Conservation (phyloP, 2,113 vertebrate genomes). For the Suncus etruscus region DNA sequence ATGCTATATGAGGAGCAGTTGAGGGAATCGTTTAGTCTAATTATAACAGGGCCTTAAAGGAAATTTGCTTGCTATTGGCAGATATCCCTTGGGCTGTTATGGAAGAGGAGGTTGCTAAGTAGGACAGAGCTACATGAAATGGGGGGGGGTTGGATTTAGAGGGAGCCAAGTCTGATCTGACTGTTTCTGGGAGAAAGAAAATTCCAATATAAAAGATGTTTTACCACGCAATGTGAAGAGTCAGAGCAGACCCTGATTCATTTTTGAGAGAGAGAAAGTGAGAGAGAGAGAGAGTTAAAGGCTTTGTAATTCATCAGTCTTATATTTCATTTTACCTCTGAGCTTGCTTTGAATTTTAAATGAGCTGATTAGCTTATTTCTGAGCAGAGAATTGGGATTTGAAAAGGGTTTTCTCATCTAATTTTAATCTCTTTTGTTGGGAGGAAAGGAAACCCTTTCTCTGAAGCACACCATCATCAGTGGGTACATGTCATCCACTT, state of each 20-base stretch:
- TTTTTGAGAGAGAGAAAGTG: background rate
- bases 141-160: slow-evolving; percentile 7
- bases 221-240: background rate
- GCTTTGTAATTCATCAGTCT: background rate
- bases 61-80: slow-evolving; percentile 54
- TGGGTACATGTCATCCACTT: accelerated
- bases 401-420: background rate
- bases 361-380: slow-evolving; percentile 13
- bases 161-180: slow-evolving; percentile 6
- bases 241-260: background rate
- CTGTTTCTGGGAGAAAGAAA: slow-evolving; percentile 54
- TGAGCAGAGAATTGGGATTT: background rate
- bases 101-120: slow-evolving; percentile 68
- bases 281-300: background rate
- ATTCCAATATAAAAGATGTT: slow-evolving; percentile 52
- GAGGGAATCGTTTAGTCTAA: slow-evolving; percentile 35
- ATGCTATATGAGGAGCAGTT: slow-evolving; percentile 20
- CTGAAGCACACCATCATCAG: background rate
- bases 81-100: slow-evolving; percentile 49
- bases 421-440: slow-evolving; percentile 28
- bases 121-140: slow-evolving; percentile 58
- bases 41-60: slow-evolving; percentile 60
- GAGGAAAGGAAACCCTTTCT: background rate
- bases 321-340: background rate
- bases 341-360: slow-evolving; percentile 27